A percentile compares a stretch with the other conserved stretches of the same genome.
phyloP scores from a whole-genome alignment of 2,797 vertebrate genomes.

The Pseudochirops cupreus region DNA sequence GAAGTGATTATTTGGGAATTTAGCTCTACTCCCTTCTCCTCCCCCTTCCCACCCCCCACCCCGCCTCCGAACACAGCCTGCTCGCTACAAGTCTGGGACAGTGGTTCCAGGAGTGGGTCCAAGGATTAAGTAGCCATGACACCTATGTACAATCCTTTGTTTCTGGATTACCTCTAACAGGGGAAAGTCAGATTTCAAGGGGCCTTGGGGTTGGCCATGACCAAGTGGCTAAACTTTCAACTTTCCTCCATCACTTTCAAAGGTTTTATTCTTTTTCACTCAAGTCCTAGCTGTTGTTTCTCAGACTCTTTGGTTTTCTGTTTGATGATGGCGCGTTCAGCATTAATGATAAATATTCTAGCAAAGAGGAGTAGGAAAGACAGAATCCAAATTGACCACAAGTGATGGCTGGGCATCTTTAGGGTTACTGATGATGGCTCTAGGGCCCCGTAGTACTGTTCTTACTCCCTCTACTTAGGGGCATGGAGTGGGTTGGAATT shows the following conservation, averaged over 20 bases:
- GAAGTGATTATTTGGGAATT: neutral
- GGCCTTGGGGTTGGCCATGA: conserved; percentile 10
- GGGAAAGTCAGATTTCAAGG: conserved; percentile 15
- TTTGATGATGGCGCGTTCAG: neutral
- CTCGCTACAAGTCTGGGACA: neutral
- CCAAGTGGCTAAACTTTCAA: neutral
- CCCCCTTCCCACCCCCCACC: no score
- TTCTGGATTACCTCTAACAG: neutral
- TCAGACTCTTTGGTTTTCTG: conserved; percentile 44
- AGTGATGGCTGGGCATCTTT: neutral
- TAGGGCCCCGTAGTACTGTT: conserved; percentile 53
- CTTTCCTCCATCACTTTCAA: neutral
- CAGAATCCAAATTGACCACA: neutral
- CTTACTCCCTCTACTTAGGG: conserved; percentile 63
- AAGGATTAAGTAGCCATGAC: neutral
- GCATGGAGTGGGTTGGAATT: conserved; percentile 52
- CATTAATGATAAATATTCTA: neutral
- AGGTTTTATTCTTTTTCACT: conserved; percentile 35
- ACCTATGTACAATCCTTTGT: neutral
- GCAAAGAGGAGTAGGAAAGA: neutral
- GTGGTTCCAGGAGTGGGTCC: neutral
- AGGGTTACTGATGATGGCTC: conserved; percentile 20
- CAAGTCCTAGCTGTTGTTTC: conserved; percentile 28
- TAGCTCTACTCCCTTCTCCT: neutral
- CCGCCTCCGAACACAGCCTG: neutral